Evolutionary conservation across 2,797 vertebrate species (phyloP).

Genomic region (Alauda arvensis): DNA sequence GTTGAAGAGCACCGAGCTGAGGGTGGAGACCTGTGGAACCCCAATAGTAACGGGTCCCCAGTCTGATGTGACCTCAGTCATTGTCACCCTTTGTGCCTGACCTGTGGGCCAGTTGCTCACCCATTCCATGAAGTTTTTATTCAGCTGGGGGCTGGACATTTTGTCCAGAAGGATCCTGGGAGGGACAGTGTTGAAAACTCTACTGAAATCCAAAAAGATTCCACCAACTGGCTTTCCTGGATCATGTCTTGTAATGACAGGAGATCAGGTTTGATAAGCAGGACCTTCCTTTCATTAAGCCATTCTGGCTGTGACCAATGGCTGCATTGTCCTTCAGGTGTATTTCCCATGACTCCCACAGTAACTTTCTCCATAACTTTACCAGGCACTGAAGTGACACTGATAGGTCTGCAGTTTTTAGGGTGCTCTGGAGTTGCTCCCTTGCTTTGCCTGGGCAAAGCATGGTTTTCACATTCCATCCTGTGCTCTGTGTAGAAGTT

Average conservation of each 20-base stretch:
- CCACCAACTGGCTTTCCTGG: background rate
- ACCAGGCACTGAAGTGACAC: background rate
- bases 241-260: background rate
- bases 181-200: background rate
- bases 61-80: background rate
- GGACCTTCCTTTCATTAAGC: background rate
- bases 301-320: background rate
- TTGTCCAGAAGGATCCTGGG: background rate
- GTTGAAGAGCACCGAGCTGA: background rate
- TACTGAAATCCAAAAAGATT: background rate
- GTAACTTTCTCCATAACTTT: background rate
- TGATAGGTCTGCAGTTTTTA: background rate
- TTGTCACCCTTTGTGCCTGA: background rate
- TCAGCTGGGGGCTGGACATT: background rate
- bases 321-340: background rate
- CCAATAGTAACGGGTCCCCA: background rate
- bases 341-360: background rate
- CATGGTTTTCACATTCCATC: background rate
- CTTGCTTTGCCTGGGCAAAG: background rate
- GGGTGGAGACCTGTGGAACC: background rate
- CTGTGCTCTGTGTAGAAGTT: background rate
- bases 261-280: background rate
- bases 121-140: background rate
- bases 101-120: background rate
- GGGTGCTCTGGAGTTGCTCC: background rate